A percentile compares a stretch with the other conserved stretches of the same genome.
phyloP scores from a whole-genome alignment of 2,888 invertebrate species.

The Tolmerus cingulatus region DNA sequence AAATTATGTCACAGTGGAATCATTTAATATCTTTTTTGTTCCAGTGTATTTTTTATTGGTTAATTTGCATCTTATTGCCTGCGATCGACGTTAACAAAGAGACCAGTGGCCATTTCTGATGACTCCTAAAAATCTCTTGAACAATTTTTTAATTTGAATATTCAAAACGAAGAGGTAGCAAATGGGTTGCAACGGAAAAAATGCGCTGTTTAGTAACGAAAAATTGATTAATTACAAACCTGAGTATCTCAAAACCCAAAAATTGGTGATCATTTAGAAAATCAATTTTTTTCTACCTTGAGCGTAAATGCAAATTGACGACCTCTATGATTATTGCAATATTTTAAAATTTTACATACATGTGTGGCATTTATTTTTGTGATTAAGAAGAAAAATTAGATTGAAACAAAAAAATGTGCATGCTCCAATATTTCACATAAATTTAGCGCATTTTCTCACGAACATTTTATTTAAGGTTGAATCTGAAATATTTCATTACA shows the following conservation, averaged over 20 bases:
- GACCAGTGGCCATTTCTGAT: neutral
- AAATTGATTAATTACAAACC: neutral
- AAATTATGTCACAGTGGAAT: neutral
- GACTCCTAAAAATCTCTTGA: neutral
- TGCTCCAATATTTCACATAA: neutral
- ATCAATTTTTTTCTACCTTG: neutral
- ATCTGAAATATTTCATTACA: neutral
- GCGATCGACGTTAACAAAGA: neutral
- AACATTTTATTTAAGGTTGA: neutral
- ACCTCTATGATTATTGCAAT: neutral
- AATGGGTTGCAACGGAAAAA: neutral
- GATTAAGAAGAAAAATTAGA: neutral
- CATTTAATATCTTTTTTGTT: neutral
- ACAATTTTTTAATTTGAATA: neutral
- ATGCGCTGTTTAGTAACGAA: neutral
- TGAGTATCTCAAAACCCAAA: neutral
- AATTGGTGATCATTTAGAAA: neutral
- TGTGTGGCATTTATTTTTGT: neutral
- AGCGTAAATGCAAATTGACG: neutral
- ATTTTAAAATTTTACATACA: neutral
- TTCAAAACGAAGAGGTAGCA: neutral
- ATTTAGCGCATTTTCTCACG: neutral
- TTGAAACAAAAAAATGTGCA: neutral
- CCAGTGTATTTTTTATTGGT: neutral
- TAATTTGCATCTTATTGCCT: neutral